Evolutionary conservation across 2,888 invertebrate genomes (phyloP).

Genomic region (Empis livida): DNA sequence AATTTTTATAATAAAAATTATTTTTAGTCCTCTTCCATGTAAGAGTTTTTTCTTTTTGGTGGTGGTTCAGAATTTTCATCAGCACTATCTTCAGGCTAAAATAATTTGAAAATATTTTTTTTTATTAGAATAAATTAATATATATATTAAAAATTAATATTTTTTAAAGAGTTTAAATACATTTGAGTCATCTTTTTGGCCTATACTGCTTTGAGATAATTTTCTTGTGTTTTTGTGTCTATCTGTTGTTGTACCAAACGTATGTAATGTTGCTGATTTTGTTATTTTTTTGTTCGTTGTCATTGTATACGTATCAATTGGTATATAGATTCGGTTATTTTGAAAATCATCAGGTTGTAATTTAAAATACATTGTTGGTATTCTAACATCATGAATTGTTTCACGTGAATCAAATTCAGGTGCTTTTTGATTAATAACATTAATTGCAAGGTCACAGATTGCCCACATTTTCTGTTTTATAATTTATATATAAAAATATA

Average conservation of each 20-base stretch:
- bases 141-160: too few relatives aligned
- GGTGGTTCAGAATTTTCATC: slow-evolving; percentile 1
- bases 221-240: slow-evolving; percentile 9
- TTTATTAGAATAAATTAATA: too few relatives aligned
- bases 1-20: not conserved
- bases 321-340: slow-evolving; percentile 70
- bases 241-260: slow-evolving; percentile 6
- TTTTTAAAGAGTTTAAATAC: not conserved
- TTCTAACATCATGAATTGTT: slow-evolving; percentile 70
- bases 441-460: slow-evolving; percentile 87
- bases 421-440: slow-evolving; percentile 76
- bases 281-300: slow-evolving; percentile 13
- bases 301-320: slow-evolving; percentile 44
- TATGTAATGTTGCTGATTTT: slow-evolving; percentile 12
- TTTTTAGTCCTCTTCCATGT: not conserved
- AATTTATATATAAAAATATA: slow-evolving; percentile 1
- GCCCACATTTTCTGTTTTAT: slow-evolving; percentile 82
- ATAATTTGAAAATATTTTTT: slow-evolving; percentile 9
- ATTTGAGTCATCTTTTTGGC: not conserved
- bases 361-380: slow-evolving; percentile 84
- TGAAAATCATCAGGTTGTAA: slow-evolving; percentile 56
- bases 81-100: slow-evolving; percentile 6
- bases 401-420: slow-evolving; percentile 81
- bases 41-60: not conserved
- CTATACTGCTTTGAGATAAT: not conserved